Conservation (phyloP, 2,797 vertebrate genomes). For the Pogonophryne albipinna region DNA sequence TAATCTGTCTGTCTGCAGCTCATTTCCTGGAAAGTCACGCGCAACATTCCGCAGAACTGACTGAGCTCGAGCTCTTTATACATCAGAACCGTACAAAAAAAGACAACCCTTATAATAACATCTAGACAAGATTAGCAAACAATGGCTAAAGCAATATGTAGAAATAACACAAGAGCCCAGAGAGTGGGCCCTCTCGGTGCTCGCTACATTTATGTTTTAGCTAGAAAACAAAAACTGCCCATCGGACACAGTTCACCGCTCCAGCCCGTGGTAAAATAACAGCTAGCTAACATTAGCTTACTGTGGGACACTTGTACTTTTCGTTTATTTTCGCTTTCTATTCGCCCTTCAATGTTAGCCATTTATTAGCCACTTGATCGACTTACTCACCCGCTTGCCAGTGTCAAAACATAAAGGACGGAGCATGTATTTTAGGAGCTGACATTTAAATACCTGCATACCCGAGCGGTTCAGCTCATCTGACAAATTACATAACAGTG, state of each 20-base stretch:
- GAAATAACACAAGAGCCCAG: not conserved
- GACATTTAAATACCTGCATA: conserved; percentile 25
- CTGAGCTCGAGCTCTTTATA: conserved; percentile 1
- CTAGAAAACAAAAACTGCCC: not conserved
- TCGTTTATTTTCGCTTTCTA: too few relatives aligned
- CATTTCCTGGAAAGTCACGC: conserved; percentile 33
- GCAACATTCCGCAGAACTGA: conserved; percentile 3
- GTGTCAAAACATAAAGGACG: not conserved
- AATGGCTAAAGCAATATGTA: not conserved
- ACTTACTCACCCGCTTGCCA: conserved; percentile 25
- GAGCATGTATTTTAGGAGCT: not conserved
- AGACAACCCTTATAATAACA: too few relatives aligned
- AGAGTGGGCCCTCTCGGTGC: not conserved
- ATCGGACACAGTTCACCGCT: not conserved
- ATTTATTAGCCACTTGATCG: too few relatives aligned
- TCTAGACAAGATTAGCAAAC: not conserved
- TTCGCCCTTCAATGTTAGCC: too few relatives aligned
- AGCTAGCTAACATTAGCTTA: conserved; percentile 36
- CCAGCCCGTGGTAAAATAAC: not conserved
- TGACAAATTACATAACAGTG: too few relatives aligned
- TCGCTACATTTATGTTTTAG: not conserved
- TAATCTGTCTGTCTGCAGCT: not conserved
- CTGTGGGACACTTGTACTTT: fast-evolving
- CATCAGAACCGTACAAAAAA: too few relatives aligned
- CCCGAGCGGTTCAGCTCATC: not conserved